Evolutionary conservation across 1,140 invertebrate genomes (phyloP), one percentile per base, ranked within the genome.

Genomic region (Megalonaias nervosa): DNA sequence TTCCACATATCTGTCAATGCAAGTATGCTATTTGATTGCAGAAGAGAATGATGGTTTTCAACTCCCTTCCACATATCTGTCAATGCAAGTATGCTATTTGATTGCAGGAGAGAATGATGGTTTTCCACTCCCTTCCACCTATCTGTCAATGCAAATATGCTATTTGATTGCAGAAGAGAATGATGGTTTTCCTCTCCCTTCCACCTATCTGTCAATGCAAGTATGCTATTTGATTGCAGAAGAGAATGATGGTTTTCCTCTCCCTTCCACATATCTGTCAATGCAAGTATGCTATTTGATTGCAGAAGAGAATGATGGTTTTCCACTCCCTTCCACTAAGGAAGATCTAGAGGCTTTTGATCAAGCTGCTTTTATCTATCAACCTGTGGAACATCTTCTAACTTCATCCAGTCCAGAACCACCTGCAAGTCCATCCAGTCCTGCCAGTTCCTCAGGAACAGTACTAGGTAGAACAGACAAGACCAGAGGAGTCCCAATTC

Each of bases 31-130:
- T 48, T 71, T 65, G 68, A 31, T 69, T 69, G 59, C 68, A 79
- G 77, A 69, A 62, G 72, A 79, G 38, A 79, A 79, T 75, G 77
- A 79, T 71, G 77, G 77, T 21, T 79, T 79, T 67, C 77, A 72
- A 31, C 21, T 79, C 12, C 77, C 77, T 0, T 79, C 71, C 26
- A 79, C 77, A 17, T 31, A 31, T 31, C 31, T 31, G 31, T 31
- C 31, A 31, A 31, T 31, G 31, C 31, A 64, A 70, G n/a, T n/a
- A n/a, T n/a, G n/a, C 1, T 71, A 60, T 48, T 71, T 65, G 68
- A 31, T 69, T 69, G 59, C 68, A 79, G 77, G 64, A 62, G 72
- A 79, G 38, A 79, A 79, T 75, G 77, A 79, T 71, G 77, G 77
- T 21, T 79, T 79, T 67, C 77, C 77, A 31, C 21, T 79, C 12